Evolutionary conservation across 2,113 vertebrate genomes (phyloP), one percentile per base, ranked within the genome.

Genomic region (Ancistrus triradiatus): DNA sequence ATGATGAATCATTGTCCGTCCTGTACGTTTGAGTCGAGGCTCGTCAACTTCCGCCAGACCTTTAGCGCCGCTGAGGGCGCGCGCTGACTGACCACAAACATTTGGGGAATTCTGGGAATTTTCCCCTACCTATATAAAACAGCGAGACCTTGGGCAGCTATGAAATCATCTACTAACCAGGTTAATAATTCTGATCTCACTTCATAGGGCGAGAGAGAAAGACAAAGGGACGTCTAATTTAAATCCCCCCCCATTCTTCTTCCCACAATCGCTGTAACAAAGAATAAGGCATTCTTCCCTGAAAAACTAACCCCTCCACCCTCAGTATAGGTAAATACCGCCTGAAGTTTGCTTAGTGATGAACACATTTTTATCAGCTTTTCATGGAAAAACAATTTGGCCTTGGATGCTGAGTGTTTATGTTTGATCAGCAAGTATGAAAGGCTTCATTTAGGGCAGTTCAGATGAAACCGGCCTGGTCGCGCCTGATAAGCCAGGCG

Each of bases 371-470:
- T 88, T 74, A 78, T 83, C 80, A 80, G 79, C 81, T 84, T 82
- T 88, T 81, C 86, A 84, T 85, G 85, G 85, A 90, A 90, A 60
- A 90, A 87, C 84, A 84, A 82, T 77, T 81, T 81, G 88, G 78
- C 88, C 88, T 89, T 90, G 88, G 81, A 85, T 83, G 76, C 68
- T 73, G 80, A 79, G 80, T 80, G 76, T 86, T 87, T 86, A 85
- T 84, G 83, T 85, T 66, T 77, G 77, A 81, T 80, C 77, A 82
- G 85, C 78, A 67, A 67, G 75, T 78, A 88, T 90, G 85, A 90
- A 90, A 88, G 85, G 77, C 82, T 73, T 83, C 77, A 85, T 88
- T 88, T 84, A 87, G 69, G 28, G 81, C 37, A 24, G 77, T 84
- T 82, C 81, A 70, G 83, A 81, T 87, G 79, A 86, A 85, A 66